These are phyloP conservation scores for Dinomys branickii DNA, from an alignment of 2,113 vertebrate species.

Conservation along the genomic window DNA sequence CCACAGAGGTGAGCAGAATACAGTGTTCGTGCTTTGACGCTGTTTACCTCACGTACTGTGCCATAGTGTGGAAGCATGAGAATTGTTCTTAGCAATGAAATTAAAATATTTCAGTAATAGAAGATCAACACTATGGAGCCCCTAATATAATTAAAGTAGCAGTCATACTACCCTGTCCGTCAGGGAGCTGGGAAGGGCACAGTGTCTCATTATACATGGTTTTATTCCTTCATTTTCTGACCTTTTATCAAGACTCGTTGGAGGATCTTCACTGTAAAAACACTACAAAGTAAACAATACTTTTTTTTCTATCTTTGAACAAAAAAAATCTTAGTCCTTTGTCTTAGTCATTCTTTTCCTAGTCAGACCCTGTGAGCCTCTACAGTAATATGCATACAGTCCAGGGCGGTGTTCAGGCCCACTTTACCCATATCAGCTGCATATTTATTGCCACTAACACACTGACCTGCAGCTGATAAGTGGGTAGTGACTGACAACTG, in stretches of 20 bases:
- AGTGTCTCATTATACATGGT: neutral
- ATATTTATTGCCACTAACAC: neutral
- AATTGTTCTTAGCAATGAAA: neutral
- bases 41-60: neutral
- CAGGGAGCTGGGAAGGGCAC: neutral
- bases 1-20: neutral
- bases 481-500: neutral
- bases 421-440: fast-evolving
- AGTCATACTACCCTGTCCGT: neutral
- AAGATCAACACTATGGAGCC: neutral
- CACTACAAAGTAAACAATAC: neutral
- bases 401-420: neutral
- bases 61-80: neutral
- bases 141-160: neutral
- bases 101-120: neutral
- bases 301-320: neutral
- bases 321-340: neutral
- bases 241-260: neutral
- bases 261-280: neutral
- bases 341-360: neutral
- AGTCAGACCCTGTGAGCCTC: fast-evolving
- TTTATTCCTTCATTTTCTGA: neutral
- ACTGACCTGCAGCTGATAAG: neutral
- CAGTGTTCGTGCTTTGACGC: neutral
- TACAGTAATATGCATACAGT: neutral